Conservation (phyloP, 2,113 vertebrate species). For the Burhinus bistriatus region DNA sequence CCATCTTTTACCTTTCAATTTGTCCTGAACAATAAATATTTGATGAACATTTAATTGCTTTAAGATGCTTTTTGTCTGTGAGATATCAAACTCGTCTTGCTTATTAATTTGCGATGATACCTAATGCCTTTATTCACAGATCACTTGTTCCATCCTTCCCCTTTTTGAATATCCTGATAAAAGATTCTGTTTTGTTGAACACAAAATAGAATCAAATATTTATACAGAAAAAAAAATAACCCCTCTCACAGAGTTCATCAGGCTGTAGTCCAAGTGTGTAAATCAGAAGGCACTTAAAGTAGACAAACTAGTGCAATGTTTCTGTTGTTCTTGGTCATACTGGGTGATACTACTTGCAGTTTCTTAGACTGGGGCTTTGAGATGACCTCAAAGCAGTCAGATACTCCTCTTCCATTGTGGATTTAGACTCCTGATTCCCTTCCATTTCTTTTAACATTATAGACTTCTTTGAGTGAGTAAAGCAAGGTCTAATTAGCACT, state of each 20-base stretch:
- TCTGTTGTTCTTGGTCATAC: neutral
- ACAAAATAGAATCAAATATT: neutral
- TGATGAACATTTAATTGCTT: neutral
- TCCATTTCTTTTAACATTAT: neutral
- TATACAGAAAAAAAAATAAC: neutral
- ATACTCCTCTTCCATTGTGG: neutral
- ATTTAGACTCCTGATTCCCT: neutral
- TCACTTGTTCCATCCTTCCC: neutral
- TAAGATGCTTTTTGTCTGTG: neutral
- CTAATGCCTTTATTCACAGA: neutral
- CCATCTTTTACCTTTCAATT: slow-evolving; percentile 1
- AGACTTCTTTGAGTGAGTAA: neutral
- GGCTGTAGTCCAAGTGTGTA: neutral
- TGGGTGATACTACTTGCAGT: neutral
- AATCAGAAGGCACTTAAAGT: neutral
- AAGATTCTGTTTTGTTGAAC: neutral
- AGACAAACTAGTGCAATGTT: neutral
- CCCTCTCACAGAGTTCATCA: neutral
- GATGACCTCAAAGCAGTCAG: neutral
- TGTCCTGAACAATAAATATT: slow-evolving; percentile 15
- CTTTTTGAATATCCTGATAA: neutral
- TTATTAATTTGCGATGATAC: neutral
- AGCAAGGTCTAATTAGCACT: neutral
- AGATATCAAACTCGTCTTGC: neutral
- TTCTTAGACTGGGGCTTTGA: neutral